phyloP scores from a whole-genome alignment of 2,888 invertebrate genomes.

The Torymus auratus region DNA sequence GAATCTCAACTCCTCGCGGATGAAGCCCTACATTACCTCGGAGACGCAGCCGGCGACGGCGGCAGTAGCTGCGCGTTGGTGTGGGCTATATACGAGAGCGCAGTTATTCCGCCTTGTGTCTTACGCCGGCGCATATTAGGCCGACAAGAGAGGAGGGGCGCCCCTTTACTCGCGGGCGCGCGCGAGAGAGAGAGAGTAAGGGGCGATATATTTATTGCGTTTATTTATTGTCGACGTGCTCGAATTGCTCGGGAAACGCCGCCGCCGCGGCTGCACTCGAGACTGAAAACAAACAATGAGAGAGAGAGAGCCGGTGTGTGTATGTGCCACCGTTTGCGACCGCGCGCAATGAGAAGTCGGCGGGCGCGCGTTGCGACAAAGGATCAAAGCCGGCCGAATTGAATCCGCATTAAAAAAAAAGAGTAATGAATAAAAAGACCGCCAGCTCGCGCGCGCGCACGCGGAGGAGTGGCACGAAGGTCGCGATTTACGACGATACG shows the following conservation, averaged over 20 bases:
- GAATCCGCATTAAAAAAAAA: conserved; percentile 65
- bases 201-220: conserved; percentile 58
- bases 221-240: conserved; percentile 61
- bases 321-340: conserved; percentile 51
- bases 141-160: conserved; percentile 21
- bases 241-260: conserved; percentile 52
- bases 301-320: conserved; percentile 15
- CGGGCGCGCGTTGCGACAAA: conserved; percentile 57
- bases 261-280: conserved; percentile 31
- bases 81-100: too few relatives aligned
- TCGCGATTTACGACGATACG: conserved; percentile 58
- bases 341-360: conserved; percentile 56
- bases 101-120: conserved; percentile 32
- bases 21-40: background rate
- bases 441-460: background rate
- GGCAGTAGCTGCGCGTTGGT: background rate
- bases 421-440: conserved; percentile 41
- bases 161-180: conserved; percentile 15
- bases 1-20: background rate
- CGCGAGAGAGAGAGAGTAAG: conserved; percentile 11
- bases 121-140: conserved; percentile 37
- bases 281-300: conserved; percentile 56
- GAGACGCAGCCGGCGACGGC: conserved; percentile 1
- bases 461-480: conserved; percentile 49
- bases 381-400: conserved; percentile 62